Evolutionary conservation across 1,140 invertebrate genomes (phyloP).

Genomic region (Globodera ellingtonae): DNA sequence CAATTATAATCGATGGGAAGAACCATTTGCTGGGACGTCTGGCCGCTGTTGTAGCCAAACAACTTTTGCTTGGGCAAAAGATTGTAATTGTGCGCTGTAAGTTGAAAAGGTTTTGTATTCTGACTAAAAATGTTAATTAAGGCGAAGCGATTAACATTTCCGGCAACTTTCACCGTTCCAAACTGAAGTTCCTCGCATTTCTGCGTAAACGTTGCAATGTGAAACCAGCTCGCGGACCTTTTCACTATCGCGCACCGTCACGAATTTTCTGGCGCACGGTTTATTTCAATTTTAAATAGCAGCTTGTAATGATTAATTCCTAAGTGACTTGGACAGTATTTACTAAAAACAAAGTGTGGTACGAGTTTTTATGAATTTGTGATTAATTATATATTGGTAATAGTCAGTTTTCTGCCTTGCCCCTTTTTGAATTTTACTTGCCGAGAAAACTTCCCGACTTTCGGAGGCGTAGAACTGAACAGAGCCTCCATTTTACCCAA

Average conservation of each 20-base stretch:
- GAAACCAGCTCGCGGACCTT: slow-evolving; percentile 94
- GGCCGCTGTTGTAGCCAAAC: slow-evolving; percentile 88
- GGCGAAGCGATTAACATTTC: slow-evolving; percentile 93
- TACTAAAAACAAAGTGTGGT: too few species aligned
- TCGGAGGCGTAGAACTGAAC: too few species aligned
- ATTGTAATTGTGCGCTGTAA: slow-evolving; percentile 77
- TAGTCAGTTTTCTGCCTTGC: too few species aligned
- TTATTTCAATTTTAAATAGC: slow-evolving; percentile 66
- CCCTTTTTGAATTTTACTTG: too few species aligned
- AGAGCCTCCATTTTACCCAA: too few species aligned
- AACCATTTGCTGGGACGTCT: slow-evolving; percentile 94
- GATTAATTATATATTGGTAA: too few species aligned
- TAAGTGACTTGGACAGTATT: too few species aligned
- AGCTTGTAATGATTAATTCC: too few species aligned
- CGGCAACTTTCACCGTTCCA: slow-evolving; percentile 92
- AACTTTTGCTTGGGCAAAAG: slow-evolving; percentile 67
- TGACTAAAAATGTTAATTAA: not conserved
- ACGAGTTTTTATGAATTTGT: too few species aligned
- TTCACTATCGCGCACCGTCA: slow-evolving; percentile 93
- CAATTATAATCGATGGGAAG: slow-evolving; percentile 93
- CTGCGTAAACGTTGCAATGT: slow-evolving; percentile 96
- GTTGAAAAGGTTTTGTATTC: not conserved
- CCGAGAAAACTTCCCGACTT: too few species aligned
- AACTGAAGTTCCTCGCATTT: slow-evolving; percentile 93
- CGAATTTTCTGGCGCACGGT: slow-evolving; percentile 96